A percentile compares a stretch with the other conserved stretches of the same genome.
Conservation (phyloP, 1,140 invertebrate genomes). For the Zaprionus tsacasi region DNA sequence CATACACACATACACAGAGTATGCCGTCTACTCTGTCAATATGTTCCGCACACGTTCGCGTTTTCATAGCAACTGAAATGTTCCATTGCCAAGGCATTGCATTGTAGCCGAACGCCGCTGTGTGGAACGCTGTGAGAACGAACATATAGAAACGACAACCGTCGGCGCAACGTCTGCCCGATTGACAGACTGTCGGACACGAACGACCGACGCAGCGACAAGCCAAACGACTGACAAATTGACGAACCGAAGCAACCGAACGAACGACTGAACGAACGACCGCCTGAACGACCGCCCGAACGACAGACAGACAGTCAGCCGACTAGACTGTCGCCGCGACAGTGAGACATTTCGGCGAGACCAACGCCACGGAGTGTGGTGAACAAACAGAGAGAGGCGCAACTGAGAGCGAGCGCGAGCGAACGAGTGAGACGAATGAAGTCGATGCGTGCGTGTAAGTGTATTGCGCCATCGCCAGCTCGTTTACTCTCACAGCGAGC, state of each 20-base stretch:
- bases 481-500: constrained; percentile 5
- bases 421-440: constrained; percentile 6
- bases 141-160: constrained; percentile 18
- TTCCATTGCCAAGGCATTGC: constrained; percentile 55
- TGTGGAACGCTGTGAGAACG: constrained; percentile 40
- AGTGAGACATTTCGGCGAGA: constrained; percentile 48
- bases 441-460: background rate
- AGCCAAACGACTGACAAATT: constrained; percentile 1
- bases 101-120: constrained; percentile 7
- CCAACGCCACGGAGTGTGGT: constrained; percentile 52
- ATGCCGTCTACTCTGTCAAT: too few species aligned
- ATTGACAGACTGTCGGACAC: constrained; percentile 11
- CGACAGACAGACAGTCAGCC: background rate
- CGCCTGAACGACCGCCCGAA: background rate
- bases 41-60: constrained; percentile 35
- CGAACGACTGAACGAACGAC: background rate
- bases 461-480: constrained; percentile 49
- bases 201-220: background rate
- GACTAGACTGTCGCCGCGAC: constrained; percentile 12
- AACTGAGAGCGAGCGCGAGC: background rate
- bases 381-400: constrained; percentile 47
- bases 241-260: background rate
- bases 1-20: background rate
- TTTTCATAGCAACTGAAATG: constrained; percentile 48
- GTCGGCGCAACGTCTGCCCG: constrained; percentile 25